phyloP scores from a whole-genome alignment of 2,113 vertebrate genomes.

The Elgaria multicarinata region DNA sequence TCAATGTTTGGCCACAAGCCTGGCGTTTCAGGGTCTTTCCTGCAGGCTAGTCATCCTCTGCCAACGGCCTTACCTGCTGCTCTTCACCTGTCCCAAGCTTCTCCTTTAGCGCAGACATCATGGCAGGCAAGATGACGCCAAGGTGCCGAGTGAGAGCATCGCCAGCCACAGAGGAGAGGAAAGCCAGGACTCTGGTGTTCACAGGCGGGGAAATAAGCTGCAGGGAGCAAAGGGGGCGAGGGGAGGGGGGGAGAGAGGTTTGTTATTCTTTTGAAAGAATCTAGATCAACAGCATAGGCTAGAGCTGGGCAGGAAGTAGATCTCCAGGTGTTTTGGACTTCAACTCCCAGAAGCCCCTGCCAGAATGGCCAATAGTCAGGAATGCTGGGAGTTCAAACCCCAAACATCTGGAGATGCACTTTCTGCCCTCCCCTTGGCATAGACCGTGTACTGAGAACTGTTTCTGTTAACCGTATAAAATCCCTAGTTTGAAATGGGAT shows the following conservation, averaged over 20 bases:
- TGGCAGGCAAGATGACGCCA: constrained; percentile 92
- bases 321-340: too few relatives aligned
- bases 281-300: background rate
- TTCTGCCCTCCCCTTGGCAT: too few relatives aligned
- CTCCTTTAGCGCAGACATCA: constrained; percentile 92
- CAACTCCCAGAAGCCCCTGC: too few relatives aligned
- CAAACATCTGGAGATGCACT: too few relatives aligned
- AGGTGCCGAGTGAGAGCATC: constrained; percentile 95
- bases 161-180: constrained; percentile 95
- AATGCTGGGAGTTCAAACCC: too few relatives aligned
- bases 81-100: constrained; percentile 90
- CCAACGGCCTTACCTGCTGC: constrained; percentile 80
- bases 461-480: background rate
- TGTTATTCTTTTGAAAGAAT: background rate
- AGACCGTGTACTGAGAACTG: background rate
- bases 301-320: too few relatives aligned
- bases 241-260: background rate
- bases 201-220: constrained; percentile 93
- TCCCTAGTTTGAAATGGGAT: background rate
- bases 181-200: constrained; percentile 95
- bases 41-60: too few relatives aligned
- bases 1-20: background rate
- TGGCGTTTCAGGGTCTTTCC: background rate
- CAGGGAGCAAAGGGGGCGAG: background rate
- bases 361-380: too few relatives aligned